Evolutionary conservation across 2,888 invertebrate species (phyloP).

Genomic region (Trissoscelio sp.): DNA sequence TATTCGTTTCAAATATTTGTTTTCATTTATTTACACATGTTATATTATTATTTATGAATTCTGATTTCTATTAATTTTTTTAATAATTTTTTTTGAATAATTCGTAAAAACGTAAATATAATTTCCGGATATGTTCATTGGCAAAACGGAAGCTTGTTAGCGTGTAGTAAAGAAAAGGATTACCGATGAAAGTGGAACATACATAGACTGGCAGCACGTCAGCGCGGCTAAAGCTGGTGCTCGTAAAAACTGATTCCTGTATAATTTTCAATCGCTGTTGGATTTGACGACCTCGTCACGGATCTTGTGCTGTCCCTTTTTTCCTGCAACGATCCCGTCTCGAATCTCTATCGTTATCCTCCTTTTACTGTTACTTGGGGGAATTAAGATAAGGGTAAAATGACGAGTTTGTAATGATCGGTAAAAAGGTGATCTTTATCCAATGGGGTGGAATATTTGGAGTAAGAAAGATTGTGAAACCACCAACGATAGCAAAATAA

Average conservation of each 20-base stretch:
- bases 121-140: constrained; percentile 43
- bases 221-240: constrained; percentile 76
- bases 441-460: constrained; percentile 78
- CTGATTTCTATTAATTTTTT: too few species aligned
- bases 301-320: constrained; percentile 69
- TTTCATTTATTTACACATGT: too few species aligned
- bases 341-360: constrained; percentile 68
- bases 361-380: constrained; percentile 69
- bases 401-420: constrained; percentile 83
- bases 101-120: constrained; percentile 27
- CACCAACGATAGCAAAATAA: constrained; percentile 55
- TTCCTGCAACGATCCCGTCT: constrained; percentile 35
- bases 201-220: constrained; percentile 72
- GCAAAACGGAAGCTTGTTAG: constrained; percentile 48
- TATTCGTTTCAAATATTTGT: too few species aligned
- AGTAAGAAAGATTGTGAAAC: constrained; percentile 67
- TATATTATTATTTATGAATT: too few species aligned
- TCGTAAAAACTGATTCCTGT: constrained; percentile 83
- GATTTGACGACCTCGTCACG: constrained; percentile 83
- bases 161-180: constrained; percentile 37
- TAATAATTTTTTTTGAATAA: too few species aligned
- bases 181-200: constrained; percentile 62
- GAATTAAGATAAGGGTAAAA: constrained; percentile 81
- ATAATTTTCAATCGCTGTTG: constrained; percentile 83
- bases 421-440: constrained; percentile 83